Evolutionary conservation across 2,113 vertebrate species (phyloP).

Genomic region (Isurus oxyrinchus): DNA sequence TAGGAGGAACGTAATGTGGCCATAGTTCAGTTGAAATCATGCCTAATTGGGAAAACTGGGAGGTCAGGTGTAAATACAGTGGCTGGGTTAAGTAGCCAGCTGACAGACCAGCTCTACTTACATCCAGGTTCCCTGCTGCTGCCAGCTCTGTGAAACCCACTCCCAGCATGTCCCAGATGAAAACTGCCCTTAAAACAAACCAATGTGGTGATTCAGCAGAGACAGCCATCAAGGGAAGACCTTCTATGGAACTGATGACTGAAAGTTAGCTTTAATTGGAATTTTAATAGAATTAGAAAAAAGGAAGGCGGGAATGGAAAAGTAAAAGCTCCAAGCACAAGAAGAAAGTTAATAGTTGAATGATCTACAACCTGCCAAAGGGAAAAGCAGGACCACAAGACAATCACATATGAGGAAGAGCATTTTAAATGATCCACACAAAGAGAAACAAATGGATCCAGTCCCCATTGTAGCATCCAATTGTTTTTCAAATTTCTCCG

Average conservation of each 20-base stretch:
- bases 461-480: background rate
- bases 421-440: too few species aligned
- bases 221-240: background rate
- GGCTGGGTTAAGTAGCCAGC: too few species aligned
- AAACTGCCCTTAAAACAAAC: background rate
- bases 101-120: too few species aligned
- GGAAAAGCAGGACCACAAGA: background rate
- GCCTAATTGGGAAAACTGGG: too few species aligned
- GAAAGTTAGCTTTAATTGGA: background rate
- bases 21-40: too few species aligned
- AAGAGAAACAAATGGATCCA: background rate
- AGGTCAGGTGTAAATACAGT: too few species aligned
- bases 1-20: too few species aligned
- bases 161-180: too few species aligned
- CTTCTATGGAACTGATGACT: too few species aligned
- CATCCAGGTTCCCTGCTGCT: too few species aligned
- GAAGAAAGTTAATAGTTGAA: background rate
- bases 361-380: background rate
- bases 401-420: background rate
- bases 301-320: background rate
- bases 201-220: background rate
- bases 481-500: background rate
- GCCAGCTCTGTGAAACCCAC: too few species aligned
- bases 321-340: background rate
- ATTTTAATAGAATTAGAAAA: background rate